Conservation (phyloP, 30 jellyfish, hydroid and myxozoan genomes). For the Pelagia noctiluca region DNA sequence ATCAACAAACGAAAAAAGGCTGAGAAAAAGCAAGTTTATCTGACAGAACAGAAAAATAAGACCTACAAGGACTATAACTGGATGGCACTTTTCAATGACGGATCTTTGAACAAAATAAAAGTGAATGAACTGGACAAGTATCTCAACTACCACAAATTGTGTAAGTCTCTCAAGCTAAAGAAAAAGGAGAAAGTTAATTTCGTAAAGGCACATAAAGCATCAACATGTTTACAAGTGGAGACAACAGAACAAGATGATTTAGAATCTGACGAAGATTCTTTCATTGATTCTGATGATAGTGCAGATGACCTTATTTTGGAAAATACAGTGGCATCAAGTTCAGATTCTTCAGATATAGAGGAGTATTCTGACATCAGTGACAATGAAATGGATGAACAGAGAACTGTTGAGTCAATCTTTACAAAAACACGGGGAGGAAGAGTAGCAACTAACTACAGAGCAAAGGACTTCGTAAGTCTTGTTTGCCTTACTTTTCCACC, state of each 20-base stretch:
- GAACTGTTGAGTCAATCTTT: background rate
- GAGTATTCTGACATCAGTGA: constrained; percentile 26
- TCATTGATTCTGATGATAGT: constrained; percentile 19
- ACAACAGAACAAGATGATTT: background rate
- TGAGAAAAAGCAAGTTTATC: constrained; percentile 36
- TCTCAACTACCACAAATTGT: constrained; percentile 14
- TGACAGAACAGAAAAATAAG: constrained; percentile 37
- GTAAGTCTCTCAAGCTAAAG: constrained; percentile 16
- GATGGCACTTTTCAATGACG: constrained; percentile 8
- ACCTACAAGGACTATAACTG: background rate
- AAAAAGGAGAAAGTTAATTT: constrained; percentile 32
- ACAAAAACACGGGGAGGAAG: constrained; percentile 34
- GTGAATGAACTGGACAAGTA: constrained; percentile 26
- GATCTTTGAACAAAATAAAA: constrained; percentile 5
- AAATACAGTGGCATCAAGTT: constrained; percentile 36
- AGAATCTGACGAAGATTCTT: constrained; percentile 32
- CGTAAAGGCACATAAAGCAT: constrained; percentile 26
- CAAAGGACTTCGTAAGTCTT: constrained; percentile 29
- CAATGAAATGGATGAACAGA: constrained; percentile 9
- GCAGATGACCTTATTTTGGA: constrained; percentile 38
- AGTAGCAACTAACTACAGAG: constrained; percentile 43
- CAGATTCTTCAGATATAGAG: constrained; percentile 46
- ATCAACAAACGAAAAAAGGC: constrained; percentile 27
- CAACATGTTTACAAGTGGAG: constrained; percentile 8
- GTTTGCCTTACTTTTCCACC: too few species aligned